A percentile compares a stretch with the other conserved stretches of the same genome.
These are phyloP conservation scores for Corapipo altera DNA, from an alignment of 2,113 vertebrate genomes.

Conservation along the genomic window DNA sequence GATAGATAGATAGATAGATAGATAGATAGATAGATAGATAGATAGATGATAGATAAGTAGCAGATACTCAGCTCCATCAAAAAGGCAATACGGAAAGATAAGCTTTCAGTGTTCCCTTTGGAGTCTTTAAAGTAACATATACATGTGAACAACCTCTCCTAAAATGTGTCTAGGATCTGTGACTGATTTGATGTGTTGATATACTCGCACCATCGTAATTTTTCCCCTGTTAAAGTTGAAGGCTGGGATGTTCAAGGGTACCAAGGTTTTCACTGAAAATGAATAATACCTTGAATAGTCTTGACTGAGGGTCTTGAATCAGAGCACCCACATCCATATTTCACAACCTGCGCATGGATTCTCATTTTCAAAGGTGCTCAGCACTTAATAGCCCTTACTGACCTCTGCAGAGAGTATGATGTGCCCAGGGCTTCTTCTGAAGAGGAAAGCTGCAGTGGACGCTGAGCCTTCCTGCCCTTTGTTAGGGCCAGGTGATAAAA, in stretches of 20 bases:
- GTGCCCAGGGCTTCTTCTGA: background rate
- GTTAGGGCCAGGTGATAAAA: background rate
- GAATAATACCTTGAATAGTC: background rate
- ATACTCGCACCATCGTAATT: background rate
- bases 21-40: too few species aligned
- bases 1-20: too few species aligned
- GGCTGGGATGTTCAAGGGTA: fast-evolving
- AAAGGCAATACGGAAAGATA: background rate
- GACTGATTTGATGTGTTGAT: background rate
- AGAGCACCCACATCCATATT: fast-evolving
- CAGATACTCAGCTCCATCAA: background rate
- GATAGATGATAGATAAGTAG: too few species aligned
- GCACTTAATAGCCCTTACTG: background rate
- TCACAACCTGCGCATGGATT: background rate
- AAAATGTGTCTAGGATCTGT: background rate
- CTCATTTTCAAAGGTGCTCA: background rate
- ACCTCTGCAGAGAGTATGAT: background rate
- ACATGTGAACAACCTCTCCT: background rate
- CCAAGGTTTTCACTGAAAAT: fast-evolving
- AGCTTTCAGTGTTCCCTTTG: background rate
- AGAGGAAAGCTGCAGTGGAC: background rate
- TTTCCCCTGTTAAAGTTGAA: background rate
- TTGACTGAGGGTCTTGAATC: background rate
- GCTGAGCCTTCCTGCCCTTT: background rate
- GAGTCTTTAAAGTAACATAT: background rate